Evolutionary conservation across 2,888 invertebrate genomes (phyloP).

Genomic region (Tenthredo notha): DNA sequence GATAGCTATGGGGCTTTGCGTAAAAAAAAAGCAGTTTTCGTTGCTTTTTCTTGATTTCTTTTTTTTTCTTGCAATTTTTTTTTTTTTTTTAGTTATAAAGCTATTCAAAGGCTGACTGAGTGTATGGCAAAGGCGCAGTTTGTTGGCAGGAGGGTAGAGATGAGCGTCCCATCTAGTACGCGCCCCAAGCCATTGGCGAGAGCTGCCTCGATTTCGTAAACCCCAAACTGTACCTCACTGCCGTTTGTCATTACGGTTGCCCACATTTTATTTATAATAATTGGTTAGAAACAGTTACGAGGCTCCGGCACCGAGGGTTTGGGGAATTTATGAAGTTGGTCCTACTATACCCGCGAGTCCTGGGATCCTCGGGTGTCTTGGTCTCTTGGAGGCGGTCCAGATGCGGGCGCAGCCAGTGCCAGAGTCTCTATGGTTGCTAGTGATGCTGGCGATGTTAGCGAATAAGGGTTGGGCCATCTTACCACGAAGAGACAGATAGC

Average conservation of each 20-base stretch:
- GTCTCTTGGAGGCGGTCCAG: constrained; percentile 75
- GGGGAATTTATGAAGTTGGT: constrained; percentile 74
- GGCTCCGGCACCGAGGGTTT: constrained; percentile 63
- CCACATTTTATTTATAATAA: constrained; percentile 76
- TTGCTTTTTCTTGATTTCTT: neutral
- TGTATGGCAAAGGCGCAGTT: constrained; percentile 16
- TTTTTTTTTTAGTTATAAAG: neutral
- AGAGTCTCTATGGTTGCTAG: constrained; percentile 52
- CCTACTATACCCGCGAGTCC: constrained; percentile 61
- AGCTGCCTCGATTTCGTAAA: constrained; percentile 30
- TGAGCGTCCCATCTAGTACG: neutral
- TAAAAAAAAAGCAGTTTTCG: neutral
- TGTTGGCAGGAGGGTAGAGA: constrained; percentile 6
- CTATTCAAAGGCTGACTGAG: constrained; percentile 10
- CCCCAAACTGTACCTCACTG: constrained; percentile 58
- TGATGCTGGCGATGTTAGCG: constrained; percentile 56
- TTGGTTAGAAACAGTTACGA: constrained; percentile 76
- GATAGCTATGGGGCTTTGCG: neutral
- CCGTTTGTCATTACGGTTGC: constrained; percentile 74
- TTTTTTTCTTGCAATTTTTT: neutral
- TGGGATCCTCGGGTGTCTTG: constrained; percentile 70
- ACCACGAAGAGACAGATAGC: constrained; percentile 74
- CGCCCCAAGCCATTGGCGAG: constrained; percentile 21
- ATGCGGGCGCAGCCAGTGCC: constrained; percentile 67
- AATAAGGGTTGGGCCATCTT: constrained; percentile 74